These are phyloP conservation scores for Osmerus mordax DNA, from an alignment of 2,113 vertebrate genomes.

Conservation along the genomic window DNA sequence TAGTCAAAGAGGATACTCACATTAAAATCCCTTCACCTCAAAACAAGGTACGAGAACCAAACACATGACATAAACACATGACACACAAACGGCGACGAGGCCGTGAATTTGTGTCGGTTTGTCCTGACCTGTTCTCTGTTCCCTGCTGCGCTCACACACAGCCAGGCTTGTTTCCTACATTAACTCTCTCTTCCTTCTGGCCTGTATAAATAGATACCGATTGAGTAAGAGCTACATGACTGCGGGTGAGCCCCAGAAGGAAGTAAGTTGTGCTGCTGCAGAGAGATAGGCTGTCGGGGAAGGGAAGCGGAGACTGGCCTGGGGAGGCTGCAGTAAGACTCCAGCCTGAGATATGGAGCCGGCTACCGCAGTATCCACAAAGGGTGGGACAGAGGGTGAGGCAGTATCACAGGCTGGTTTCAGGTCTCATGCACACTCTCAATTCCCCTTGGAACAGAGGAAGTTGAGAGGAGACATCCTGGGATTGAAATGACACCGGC, in stretches of 20 bases:
- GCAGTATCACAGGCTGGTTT: slow-evolving; percentile 66
- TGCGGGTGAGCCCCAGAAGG: slow-evolving; percentile 60
- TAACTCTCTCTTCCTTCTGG: slow-evolving; percentile 68
- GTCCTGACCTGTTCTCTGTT: slow-evolving; percentile 26
- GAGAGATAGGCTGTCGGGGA: slow-evolving; percentile 31
- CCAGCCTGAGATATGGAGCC: slow-evolving; percentile 25
- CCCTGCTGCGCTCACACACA: not conserved
- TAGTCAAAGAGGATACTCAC: no score
- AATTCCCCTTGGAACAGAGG: slow-evolving; percentile 71
- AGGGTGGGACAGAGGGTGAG: slow-evolving; percentile 28
- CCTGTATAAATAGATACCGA: slow-evolving; percentile 71
- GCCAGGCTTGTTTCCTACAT: slow-evolving; percentile 59
- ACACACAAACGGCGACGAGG: not conserved
- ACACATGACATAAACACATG: no score
- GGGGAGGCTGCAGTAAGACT: slow-evolving; percentile 20
- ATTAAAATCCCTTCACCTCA: no score
- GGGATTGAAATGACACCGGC: slow-evolving; percentile 39
- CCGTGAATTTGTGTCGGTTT: slow-evolving; percentile 29
- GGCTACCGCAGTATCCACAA: slow-evolving; percentile 61
- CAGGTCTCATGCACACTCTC: slow-evolving; percentile 67
- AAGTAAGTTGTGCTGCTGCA: slow-evolving; percentile 58
- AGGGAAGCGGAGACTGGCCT: slow-evolving; percentile 33
- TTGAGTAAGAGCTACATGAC: slow-evolving; percentile 70
- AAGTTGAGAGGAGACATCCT: slow-evolving; percentile 45
- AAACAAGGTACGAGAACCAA: no score